A percentile compares a stretch with the other conserved stretches of the same genome.
These are phyloP conservation scores for Lates japonicus DNA, from an alignment of 2,797 vertebrate genomes.

Conservation along the genomic window DNA sequence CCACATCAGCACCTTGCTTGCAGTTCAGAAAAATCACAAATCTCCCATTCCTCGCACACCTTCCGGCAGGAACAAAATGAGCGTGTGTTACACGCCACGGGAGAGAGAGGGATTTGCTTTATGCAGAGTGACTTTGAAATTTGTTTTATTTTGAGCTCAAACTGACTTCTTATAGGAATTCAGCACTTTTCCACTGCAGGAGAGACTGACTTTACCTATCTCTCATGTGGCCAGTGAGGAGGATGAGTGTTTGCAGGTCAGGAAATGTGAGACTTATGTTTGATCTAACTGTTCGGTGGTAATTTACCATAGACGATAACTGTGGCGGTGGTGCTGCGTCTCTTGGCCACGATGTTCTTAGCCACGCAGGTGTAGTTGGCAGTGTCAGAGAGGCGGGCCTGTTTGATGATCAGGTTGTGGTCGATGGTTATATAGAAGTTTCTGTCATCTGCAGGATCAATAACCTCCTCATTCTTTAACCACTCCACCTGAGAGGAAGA, in stretches of 20 bases:
- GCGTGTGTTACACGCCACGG: constrained; percentile 34
- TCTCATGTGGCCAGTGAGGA: constrained; percentile 8
- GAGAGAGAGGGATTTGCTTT: constrained; percentile 54
- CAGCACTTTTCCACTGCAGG: constrained; percentile 3
- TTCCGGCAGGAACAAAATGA: constrained; percentile 68
- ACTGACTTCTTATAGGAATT: constrained; percentile 37
- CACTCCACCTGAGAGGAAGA: constrained; percentile 92
- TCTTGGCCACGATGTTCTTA: constrained; percentile 98
- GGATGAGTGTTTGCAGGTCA: background rate
- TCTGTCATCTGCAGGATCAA: constrained; percentile 95
- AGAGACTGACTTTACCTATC: constrained; percentile 4
- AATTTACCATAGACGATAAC: constrained; percentile 95
- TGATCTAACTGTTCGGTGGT: background rate
- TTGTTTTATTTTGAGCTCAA: constrained; percentile 49
- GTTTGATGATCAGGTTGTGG: constrained; percentile 99
- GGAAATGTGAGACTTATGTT: background rate
- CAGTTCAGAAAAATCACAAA: constrained; percentile 64
- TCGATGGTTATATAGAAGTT: constrained; percentile 99
- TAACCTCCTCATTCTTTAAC: constrained; percentile 98
- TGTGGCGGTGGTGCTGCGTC: constrained; percentile 96
- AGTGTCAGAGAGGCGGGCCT: constrained; percentile 96
- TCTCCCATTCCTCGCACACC: constrained; percentile 63
- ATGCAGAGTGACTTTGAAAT: constrained; percentile 60
- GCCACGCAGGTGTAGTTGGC: constrained; percentile 99
- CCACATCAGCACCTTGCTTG: constrained; percentile 65